These are phyloP conservation scores for Clistopyga incitator DNA, from an alignment of 2,888 invertebrate genomes.

Conservation along the genomic window DNA sequence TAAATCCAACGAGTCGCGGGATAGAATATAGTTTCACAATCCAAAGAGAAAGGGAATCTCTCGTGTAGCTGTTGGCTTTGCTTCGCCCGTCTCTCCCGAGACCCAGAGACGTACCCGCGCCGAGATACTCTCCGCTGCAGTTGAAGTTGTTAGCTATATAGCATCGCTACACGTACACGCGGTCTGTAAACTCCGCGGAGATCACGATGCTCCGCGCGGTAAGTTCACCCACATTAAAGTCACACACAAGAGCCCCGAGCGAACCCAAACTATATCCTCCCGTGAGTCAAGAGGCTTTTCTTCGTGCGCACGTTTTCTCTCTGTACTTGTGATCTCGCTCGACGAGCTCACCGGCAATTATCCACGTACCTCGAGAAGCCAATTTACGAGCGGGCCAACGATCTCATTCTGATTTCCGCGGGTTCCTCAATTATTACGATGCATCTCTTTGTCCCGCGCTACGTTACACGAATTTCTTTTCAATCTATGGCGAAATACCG, in stretches of 20 bases:
- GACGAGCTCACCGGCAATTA: conserved; percentile 21
- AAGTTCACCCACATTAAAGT: conserved; percentile 64
- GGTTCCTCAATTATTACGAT: not conserved
- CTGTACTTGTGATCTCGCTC: not conserved
- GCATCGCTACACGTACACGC: conserved; percentile 26
- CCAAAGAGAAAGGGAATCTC: conserved; percentile 82
- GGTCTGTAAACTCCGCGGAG: conserved; percentile 9
- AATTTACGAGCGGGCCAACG: conserved; percentile 55
- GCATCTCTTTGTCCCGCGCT: not conserved
- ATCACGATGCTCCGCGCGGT: conserved; percentile 56
- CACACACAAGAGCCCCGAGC: conserved; percentile 27
- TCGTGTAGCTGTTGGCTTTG: conserved; percentile 41
- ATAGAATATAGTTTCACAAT: conserved; percentile 80
- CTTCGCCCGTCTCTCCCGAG: conserved; percentile 14
- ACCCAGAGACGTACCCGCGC: conserved; percentile 11
- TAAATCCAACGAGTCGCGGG: conserved; percentile 66
- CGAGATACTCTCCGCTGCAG: not conserved
- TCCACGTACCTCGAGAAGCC: conserved; percentile 40
- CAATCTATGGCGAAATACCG: too few relatives aligned
- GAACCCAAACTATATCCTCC: conserved; percentile 18
- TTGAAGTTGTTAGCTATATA: not conserved
- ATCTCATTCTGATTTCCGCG: conserved; percentile 42
- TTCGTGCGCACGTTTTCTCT: conserved; percentile 3
- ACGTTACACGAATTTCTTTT: too few relatives aligned
- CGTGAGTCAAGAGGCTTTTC: conserved; percentile 41